Conservation (phyloP, 1,140 invertebrate species). For the Bacillus rossius region DNA sequence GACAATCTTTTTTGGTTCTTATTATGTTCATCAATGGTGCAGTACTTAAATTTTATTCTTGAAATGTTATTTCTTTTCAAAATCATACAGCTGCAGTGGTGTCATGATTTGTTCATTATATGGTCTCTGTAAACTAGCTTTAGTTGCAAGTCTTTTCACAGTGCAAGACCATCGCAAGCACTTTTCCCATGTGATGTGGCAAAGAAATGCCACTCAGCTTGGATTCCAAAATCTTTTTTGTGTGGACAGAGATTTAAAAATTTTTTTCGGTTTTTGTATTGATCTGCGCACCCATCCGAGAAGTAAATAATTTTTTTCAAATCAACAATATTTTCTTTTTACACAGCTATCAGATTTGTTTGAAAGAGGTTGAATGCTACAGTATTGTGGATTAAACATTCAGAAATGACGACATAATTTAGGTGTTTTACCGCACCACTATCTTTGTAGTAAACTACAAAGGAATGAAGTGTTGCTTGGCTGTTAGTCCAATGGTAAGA, state of each 20-base stretch:
- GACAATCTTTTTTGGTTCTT: background rate
- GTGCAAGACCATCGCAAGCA: constrained; percentile 37
- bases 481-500: constrained; percentile 23
- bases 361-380: constrained; percentile 13
- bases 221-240: constrained; percentile 30
- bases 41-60: background rate
- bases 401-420: constrained; percentile 16
- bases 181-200: constrained; percentile 36
- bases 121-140: constrained; percentile 20
- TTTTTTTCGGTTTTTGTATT: constrained; percentile 33
- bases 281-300: constrained; percentile 26
- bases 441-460: constrained; percentile 22
- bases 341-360: constrained; percentile 6
- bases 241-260: constrained; percentile 32
- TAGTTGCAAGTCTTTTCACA: constrained; percentile 26
- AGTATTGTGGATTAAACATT: constrained; percentile 16
- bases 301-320: constrained; percentile 8
- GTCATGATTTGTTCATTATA: constrained; percentile 18
- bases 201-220: constrained; percentile 35
- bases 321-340: background rate
- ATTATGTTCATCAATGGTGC: constrained; percentile 5
- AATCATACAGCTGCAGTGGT: constrained; percentile 9
- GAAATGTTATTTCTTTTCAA: constrained; percentile 4
- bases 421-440: background rate
- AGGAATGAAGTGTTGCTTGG: constrained; percentile 27